Percentiles rank a stretch among this genome's conserved stretches.
These are phyloP conservation scores for Hippocampus kuda DNA, from an alignment of 2,797 vertebrate genomes.

Conservation along the genomic window DNA sequence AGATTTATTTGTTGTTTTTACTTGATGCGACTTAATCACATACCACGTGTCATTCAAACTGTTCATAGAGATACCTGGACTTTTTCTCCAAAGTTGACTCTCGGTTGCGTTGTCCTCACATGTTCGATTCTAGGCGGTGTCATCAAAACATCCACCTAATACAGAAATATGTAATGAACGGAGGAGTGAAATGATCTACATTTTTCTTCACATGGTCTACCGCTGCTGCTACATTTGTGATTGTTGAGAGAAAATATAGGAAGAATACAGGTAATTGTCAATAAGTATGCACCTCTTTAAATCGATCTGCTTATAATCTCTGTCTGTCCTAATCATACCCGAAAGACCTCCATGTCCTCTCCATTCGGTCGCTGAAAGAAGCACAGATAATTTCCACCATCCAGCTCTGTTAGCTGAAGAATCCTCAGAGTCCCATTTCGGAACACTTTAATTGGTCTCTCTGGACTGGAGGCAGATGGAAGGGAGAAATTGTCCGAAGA, in stretches of 20 bases:
- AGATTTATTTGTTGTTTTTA: neutral
- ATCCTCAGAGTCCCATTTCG: constrained; percentile 72
- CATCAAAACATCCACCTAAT: constrained; percentile 69
- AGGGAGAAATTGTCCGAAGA: constrained; percentile 12
- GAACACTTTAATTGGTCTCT: constrained; percentile 68
- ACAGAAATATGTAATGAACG: constrained; percentile 10
- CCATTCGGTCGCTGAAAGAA: constrained; percentile 68
- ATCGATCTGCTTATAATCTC: neutral
- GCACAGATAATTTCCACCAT: constrained; percentile 69
- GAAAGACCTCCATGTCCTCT: constrained; percentile 70
- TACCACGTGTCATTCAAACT: neutral
- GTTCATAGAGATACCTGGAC: constrained; percentile 54
- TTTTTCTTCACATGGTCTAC: neutral
- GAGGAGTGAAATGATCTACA: neutral
- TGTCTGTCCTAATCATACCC: constrained; percentile 43
- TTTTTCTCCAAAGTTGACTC: constrained; percentile 64
- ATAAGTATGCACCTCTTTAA: constrained; percentile 4
- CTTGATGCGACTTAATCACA: neutral
- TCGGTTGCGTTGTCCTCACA: constrained; percentile 54
- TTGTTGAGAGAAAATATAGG: neutral
- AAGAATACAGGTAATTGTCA: neutral
- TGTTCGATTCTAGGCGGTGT: constrained; percentile 71
- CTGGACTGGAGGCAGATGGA: constrained; percentile 51
- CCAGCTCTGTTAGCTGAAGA: constrained; percentile 66
- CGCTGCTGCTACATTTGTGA: neutral